A percentile compares a stretch with the other conserved stretches of the same genome.
Conservation (phyloP, 92 coral and sea anemone genomes). For the Phenganax stokvisi region DNA sequence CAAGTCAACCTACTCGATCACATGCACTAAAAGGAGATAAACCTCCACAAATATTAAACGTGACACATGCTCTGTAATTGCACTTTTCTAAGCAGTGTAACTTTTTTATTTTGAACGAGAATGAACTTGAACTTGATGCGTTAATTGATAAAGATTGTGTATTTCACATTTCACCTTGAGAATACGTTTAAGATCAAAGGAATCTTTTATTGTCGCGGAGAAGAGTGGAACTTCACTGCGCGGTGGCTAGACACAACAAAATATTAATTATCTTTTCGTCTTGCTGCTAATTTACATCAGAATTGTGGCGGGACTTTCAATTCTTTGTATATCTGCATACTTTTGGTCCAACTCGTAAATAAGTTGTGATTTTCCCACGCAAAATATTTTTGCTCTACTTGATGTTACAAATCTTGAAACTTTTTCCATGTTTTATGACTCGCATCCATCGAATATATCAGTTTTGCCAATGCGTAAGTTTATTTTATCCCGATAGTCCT, state of each 20-base stretch:
- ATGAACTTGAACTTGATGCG: not conserved
- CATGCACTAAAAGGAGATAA: too few species aligned
- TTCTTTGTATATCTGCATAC: slow-evolving; percentile 15
- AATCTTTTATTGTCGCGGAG: not conserved
- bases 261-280: not conserved
- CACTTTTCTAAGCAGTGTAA: too few species aligned
- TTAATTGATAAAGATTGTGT: not conserved
- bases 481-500: too few species aligned
- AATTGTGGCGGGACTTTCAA: not conserved
- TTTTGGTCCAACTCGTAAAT: slow-evolving; percentile 9
- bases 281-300: not conserved
- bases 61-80: too few species aligned
- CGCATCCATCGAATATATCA: not conserved
- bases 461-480: too few species aligned
- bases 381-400: not conserved
- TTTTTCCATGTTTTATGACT: not conserved
- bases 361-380: not conserved
- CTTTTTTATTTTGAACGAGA: too few species aligned
- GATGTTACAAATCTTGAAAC: not conserved
- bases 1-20: too few species aligned
- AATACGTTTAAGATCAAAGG: not conserved
- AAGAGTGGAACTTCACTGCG: not conserved
- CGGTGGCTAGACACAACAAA: slow-evolving; percentile 8
- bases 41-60: not conserved
- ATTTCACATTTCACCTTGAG: too few species aligned